These are phyloP conservation scores for Musca vetustissima DNA, from an alignment of 1,140 invertebrate species.

Conservation along the genomic window DNA sequence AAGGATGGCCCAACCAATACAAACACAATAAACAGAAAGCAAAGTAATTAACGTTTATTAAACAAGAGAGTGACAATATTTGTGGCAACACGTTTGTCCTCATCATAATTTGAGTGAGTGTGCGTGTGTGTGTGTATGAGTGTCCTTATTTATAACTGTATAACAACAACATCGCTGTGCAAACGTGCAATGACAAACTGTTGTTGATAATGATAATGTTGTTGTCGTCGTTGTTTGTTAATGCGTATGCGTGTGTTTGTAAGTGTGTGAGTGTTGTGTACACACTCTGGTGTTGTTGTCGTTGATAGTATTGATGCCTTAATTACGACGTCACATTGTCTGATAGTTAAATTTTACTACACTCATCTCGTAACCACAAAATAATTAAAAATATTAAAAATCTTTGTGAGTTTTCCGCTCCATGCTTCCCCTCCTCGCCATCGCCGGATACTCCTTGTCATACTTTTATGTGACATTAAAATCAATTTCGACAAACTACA, in stretches of 20 bases:
- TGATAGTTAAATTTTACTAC: slow-evolving; percentile 16
- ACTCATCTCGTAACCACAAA: slow-evolving; percentile 7
- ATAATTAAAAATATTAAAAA: slow-evolving; percentile 22
- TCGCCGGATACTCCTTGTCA: no score
- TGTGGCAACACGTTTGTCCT: slow-evolving; percentile 5
- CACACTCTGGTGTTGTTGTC: not conserved
- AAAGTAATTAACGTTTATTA: slow-evolving; percentile 25
- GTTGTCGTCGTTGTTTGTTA: not conserved
- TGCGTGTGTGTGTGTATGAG: not conserved
- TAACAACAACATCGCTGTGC: no score
- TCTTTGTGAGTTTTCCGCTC: no score
- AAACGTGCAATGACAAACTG: no score
- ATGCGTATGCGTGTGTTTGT: not conserved
- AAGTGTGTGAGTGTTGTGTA: not conserved
- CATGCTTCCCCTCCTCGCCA: no score
- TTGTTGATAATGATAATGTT: no score
- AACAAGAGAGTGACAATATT: slow-evolving; percentile 20
- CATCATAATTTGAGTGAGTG: not conserved
- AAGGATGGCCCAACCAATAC: not conserved
- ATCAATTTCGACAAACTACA: no score
- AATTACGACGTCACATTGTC: slow-evolving; percentile 22
- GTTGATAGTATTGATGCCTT: slow-evolving; percentile 7
- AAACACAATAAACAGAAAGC: not conserved
- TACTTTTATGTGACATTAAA: no score
- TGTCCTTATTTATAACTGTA: not conserved